Percentiles rank a stretch among this genome's conserved stretches.
These are phyloP conservation scores for Dione vanillae DNA, from an alignment of 2,888 invertebrate genomes.

Conservation along the genomic window DNA sequence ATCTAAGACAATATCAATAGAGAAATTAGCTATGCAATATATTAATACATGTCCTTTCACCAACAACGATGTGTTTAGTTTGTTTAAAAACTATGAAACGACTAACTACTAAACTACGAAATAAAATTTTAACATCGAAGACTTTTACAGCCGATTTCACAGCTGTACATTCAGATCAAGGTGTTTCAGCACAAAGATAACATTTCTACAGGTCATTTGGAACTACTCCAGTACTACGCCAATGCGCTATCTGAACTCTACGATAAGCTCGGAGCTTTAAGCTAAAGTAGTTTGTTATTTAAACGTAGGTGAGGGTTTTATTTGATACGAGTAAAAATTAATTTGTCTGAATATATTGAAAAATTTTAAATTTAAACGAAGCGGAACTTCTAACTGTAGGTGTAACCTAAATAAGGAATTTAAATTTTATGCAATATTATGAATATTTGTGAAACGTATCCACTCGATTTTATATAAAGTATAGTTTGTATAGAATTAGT, in stretches of 20 bases:
- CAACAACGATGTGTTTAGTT: background rate
- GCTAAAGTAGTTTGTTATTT: slow-evolving; percentile 1
- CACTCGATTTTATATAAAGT: no score
- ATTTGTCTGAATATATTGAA: background rate
- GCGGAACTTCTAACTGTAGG: background rate
- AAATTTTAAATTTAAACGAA: no score
- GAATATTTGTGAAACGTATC: no score
- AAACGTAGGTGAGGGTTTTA: background rate
- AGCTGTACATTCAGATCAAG: background rate
- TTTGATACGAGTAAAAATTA: background rate
- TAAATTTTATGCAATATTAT: no score
- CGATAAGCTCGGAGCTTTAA: slow-evolving; percentile 10
- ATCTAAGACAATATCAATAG: no score
- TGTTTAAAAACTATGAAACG: background rate
- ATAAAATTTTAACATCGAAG: background rate
- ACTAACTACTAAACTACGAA: no score
- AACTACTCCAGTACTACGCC: slow-evolving; percentile 2
- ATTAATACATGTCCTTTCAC: background rate
- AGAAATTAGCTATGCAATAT: background rate
- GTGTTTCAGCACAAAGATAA: background rate
- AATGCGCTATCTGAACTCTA: slow-evolving; percentile 2
- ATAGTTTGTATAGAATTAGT: no score
- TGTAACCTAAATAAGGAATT: no score
- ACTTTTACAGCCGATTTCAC: background rate
- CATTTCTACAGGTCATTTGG: slow-evolving; percentile 13